Percentiles rank a stretch among this genome's conserved stretches.
Evolutionary conservation across 2,888 invertebrate species (phyloP).

Genomic region (Plebejus melissa): DNA sequence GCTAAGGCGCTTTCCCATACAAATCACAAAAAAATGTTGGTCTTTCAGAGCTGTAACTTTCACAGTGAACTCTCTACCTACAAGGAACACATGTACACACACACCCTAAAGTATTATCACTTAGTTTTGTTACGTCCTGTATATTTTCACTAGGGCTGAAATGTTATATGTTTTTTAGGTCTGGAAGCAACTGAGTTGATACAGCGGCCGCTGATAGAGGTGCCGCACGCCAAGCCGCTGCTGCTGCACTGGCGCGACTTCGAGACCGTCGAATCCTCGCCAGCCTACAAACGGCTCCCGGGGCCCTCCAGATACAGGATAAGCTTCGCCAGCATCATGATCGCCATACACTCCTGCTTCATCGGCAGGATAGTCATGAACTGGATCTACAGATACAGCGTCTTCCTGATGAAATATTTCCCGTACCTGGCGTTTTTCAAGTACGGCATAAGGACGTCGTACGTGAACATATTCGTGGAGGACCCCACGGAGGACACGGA

Average conservation of each 20-base stretch:
- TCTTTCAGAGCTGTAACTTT: too few relatives aligned
- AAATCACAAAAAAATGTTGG: too few relatives aligned
- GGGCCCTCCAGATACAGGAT: conserved; percentile 52
- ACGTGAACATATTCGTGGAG: conserved; percentile 78
- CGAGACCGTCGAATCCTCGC: conserved; percentile 58
- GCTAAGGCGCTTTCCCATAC: too few relatives aligned
- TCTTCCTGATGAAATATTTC: conserved; percentile 82
- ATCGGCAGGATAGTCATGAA: conserved; percentile 82
- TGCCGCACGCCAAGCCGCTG: conserved; percentile 47
- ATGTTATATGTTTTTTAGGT: conserved; percentile 44
- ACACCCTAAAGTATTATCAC: too few relatives aligned
- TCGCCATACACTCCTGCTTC: conserved; percentile 57
- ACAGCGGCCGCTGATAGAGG: conserved; percentile 48
- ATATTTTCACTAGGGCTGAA: too few relatives aligned
- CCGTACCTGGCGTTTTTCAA: conserved; percentile 84
- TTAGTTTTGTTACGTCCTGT: too few relatives aligned
- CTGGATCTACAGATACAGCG: conserved; percentile 73
- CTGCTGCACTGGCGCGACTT: conserved; percentile 63
- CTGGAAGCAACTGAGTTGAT: conserved; percentile 51
- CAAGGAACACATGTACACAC: too few relatives aligned
- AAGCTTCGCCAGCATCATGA: conserved; percentile 42
- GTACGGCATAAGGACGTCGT: conserved; percentile 81
- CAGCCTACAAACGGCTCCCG: conserved; percentile 61
- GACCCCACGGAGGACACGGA: conserved; percentile 54
- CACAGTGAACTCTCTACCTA: too few relatives aligned